Base-by-base conservation (phyloP, 2,888 invertebrate species). In the Macrosoma leucophasiata region DNA sequence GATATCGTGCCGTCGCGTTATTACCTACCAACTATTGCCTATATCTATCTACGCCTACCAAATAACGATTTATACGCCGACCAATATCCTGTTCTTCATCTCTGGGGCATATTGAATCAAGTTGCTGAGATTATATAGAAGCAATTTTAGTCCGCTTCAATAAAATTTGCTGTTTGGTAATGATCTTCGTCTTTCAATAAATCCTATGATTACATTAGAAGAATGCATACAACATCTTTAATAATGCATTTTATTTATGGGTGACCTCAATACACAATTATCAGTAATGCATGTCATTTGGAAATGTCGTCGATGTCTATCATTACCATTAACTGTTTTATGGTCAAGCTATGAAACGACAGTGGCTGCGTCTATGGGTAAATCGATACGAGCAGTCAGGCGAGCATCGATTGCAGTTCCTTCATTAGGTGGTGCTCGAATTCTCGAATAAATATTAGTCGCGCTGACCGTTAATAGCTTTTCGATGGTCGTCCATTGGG, bases 1-100 rank as follows among this genome's bases (percentile, higher is more conserved):
- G 63, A 55, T 64, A 70, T 70, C 71, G 69, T 64, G 60, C 60
- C 69, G 63, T 58, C 69, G 60, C 61, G 68, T 73, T 77, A 77
- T 78, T 77, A 77, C 74, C 64, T 68, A 62, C 55, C 69, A 64
- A 72, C 74, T 68, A 70, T 72, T 70, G 63, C 68, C 50, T 19
- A 33, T 19, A 23, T 36, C 21, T 28, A 30, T 12, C 21, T 19
- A 31, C 32, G 22, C 36, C 29, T 36, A 18, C 30, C 25, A 34
- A 36, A 43, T 35, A 22, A 37, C 38, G 39, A 48, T 41, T 42
- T 42, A 38, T 41, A n/a, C n/a, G n/a, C n/a, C n/a, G n/a, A n/a
- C n/a, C n/a, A n/a, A n/a, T n/a, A n/a, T n/a, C n/a, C n/a, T n/a
- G n/a, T n/a, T n/a, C n/a, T n/a, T n/a, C n/a, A n/a, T n/a, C n/a